phyloP scores from a whole-genome alignment of 1,140 invertebrate species.

The Triops cancriformis region DNA sequence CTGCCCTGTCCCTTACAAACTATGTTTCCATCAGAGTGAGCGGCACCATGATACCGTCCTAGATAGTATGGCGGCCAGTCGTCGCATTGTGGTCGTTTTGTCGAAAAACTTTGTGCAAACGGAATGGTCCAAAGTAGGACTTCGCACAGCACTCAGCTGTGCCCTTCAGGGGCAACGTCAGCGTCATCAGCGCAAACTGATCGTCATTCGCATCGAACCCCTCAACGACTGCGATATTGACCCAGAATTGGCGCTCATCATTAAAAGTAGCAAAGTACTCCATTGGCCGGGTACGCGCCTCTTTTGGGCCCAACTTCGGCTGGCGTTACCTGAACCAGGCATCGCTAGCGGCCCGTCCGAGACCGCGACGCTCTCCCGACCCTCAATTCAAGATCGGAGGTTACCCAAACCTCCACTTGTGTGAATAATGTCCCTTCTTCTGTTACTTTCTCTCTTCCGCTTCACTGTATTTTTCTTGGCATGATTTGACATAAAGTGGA shows the following conservation, averaged over 20 bases:
- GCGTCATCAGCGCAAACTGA: constrained; percentile 56
- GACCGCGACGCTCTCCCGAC: not conserved
- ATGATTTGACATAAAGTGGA: not conserved
- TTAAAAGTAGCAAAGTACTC: constrained; percentile 76
- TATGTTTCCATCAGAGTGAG: constrained; percentile 51
- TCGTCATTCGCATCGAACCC: constrained; percentile 76
- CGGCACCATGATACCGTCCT: constrained; percentile 73
- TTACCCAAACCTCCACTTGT: not conserved
- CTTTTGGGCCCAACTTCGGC: constrained; percentile 89
- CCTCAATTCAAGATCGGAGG: not conserved
- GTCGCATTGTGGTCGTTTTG: constrained; percentile 78
- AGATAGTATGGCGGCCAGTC: constrained; percentile 72
- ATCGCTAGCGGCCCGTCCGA: constrained; percentile 14
- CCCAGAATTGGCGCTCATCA: constrained; percentile 74
- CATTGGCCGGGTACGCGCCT: constrained; percentile 77
- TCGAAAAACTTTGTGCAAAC: constrained; percentile 88
- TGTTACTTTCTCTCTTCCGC: not conserved
- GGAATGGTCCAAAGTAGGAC: constrained; percentile 89
- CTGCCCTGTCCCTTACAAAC: constrained; percentile 49
- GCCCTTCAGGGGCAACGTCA: constrained; percentile 62
- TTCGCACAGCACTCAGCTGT: constrained; percentile 83
- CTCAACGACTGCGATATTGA: constrained; percentile 76
- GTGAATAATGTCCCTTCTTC: not conserved
- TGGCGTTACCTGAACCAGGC: constrained; percentile 66
- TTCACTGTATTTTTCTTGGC: constrained; percentile 1